Conservation (phyloP, 2,113 vertebrate species). For the Campylomormyrus tamandua region DNA sequence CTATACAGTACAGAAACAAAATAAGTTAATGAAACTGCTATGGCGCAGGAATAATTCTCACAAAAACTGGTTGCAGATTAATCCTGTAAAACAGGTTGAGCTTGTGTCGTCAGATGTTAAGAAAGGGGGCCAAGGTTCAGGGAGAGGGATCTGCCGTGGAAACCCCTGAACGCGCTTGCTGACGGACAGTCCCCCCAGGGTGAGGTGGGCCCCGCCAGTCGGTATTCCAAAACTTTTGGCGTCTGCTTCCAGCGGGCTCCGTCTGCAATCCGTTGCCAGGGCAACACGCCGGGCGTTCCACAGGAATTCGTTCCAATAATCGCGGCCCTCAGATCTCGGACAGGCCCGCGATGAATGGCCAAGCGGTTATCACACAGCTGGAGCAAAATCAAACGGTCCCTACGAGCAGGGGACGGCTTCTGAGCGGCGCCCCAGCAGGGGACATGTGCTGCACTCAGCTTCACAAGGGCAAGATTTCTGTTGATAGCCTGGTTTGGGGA, state of each 20-base stretch:
- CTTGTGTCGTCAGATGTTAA: not conserved
- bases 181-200: not conserved
- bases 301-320: slow-evolving; percentile 68
- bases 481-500: not conserved
- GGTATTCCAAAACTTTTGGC: slow-evolving; percentile 43
- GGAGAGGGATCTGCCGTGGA: not conserved
- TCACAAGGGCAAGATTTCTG: not conserved
- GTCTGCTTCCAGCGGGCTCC: slow-evolving; percentile 34
- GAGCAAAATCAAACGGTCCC: slow-evolving; percentile 27
- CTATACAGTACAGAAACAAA: not conserved
- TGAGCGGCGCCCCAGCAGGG: slow-evolving; percentile 44
- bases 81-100: not conserved
- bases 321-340: slow-evolving; percentile 64
- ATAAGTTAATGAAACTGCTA: not conserved
- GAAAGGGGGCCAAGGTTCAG: not conserved
- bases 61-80: not conserved
- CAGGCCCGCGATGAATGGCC: slow-evolving; percentile 64
- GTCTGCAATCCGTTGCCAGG: slow-evolving; percentile 54
- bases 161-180: not conserved
- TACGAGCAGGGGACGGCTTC: slow-evolving; percentile 39
- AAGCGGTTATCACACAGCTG: slow-evolving; percentile 64
- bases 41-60: not conserved
- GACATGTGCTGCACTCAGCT: slow-evolving; percentile 6
- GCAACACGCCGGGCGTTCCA: slow-evolving; percentile 62
- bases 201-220: slow-evolving; percentile 11